Evolutionary conservation across 2,113 vertebrate species (phyloP).

Genomic region (Anarhynchus alexandrinus): DNA sequence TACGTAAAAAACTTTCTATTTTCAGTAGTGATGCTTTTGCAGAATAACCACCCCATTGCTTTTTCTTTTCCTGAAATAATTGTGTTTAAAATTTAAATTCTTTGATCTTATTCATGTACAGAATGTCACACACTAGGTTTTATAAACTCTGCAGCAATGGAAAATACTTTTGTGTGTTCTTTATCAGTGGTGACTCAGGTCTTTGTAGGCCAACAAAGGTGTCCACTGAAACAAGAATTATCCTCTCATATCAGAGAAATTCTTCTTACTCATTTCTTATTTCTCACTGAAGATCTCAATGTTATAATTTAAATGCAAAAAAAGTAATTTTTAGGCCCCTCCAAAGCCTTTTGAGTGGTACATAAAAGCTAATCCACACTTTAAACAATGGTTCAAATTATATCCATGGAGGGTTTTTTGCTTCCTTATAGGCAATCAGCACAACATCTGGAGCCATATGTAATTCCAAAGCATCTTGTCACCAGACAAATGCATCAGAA

Average conservation of each 20-base stretch:
- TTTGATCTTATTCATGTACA: neutral
- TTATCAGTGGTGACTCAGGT: fast-evolving
- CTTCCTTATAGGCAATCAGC: neutral
- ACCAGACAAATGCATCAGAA: neutral
- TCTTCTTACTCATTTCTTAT: neutral
- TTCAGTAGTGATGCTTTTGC: neutral
- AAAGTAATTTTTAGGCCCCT: neutral
- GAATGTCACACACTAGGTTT: neutral
- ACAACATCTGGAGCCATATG: neutral
- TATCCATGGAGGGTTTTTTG: neutral
- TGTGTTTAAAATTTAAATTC: neutral
- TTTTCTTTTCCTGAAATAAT: neutral
- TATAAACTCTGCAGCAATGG: neutral
- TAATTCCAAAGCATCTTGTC: neutral
- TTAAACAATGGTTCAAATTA: neutral
- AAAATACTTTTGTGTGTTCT: neutral
- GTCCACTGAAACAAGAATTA: neutral
- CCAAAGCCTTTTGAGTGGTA: neutral
- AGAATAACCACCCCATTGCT: neutral
- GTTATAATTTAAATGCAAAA: neutral
- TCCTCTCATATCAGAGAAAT: neutral
- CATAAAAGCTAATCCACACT: neutral
- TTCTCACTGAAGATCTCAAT: neutral
- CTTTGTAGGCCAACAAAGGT: neutral
- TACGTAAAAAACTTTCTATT: neutral